Evolutionary conservation across 2,888 invertebrate genomes (phyloP).

Genomic region (Nephrocerus scutellatus): DNA sequence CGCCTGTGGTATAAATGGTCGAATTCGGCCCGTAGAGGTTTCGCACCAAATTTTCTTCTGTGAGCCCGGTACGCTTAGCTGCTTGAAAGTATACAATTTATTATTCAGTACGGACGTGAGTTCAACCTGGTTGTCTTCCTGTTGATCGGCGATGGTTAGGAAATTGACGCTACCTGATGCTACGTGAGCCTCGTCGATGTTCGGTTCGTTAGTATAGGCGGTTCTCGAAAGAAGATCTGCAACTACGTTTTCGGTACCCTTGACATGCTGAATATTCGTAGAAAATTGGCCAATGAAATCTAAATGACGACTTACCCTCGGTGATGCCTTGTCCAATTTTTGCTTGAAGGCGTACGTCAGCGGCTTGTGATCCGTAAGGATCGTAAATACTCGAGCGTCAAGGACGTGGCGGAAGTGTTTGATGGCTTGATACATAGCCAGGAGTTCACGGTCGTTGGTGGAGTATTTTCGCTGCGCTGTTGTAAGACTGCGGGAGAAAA

Average conservation of each 20-base stretch:
- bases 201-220: slow-evolving; percentile 2
- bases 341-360: slow-evolving; percentile 31
- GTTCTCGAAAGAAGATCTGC: slow-evolving; percentile 23
- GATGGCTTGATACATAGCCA: slow-evolving; percentile 39
- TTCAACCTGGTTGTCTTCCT: too few relatives aligned
- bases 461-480: slow-evolving; percentile 34
- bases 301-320: slow-evolving; percentile 17
- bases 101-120: too few relatives aligned
- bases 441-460: slow-evolving; percentile 40
- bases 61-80: too few relatives aligned
- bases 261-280: slow-evolving; percentile 19
- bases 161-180: too few relatives aligned
- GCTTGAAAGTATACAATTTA: too few relatives aligned
- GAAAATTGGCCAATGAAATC: slow-evolving; percentile 20
- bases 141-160: too few relatives aligned
- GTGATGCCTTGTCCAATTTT: slow-evolving; percentile 24
- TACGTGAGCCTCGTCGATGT: slow-evolving; percentile 15
- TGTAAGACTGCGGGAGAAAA: slow-evolving; percentile 37
- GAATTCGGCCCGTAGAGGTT: neutral
- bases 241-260: slow-evolving; percentile 18
- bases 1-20: slow-evolving; percentile 5
- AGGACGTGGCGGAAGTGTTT: slow-evolving; percentile 26
- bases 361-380: slow-evolving; percentile 25
- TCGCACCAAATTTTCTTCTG: slow-evolving; percentile 1
- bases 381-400: slow-evolving; percentile 20